These are phyloP conservation scores for Panthera tigris DNA, from an alignment of 2,113 vertebrate genomes.

Conservation along the genomic window DNA sequence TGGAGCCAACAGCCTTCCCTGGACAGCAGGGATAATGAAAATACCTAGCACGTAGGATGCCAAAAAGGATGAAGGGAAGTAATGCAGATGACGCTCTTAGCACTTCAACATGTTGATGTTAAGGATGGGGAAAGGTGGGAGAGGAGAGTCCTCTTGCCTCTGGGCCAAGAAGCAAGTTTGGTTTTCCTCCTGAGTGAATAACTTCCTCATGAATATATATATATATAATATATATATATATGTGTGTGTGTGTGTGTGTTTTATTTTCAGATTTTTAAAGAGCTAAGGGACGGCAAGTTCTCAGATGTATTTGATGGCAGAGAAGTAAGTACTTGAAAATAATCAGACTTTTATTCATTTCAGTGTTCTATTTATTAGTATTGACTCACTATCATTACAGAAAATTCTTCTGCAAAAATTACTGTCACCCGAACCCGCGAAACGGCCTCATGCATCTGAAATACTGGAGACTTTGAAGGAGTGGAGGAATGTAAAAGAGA, in stretches of 20 bases:
- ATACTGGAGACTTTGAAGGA: slow-evolving; percentile 51
- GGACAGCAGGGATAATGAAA: neutral
- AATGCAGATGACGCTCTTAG: neutral
- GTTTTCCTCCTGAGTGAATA: slow-evolving; percentile 23
- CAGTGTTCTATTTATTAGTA: neutral
- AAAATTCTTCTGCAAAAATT: slow-evolving; percentile 50
- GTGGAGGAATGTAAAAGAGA: neutral
- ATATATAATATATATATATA: neutral
- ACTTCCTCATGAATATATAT: slow-evolving; percentile 3
- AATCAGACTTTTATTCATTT: slow-evolving; percentile 16
- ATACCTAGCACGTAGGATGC: neutral
- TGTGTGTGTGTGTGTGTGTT: neutral
- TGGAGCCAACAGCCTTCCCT: neutral
- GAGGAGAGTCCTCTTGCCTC: neutral
- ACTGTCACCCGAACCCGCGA: slow-evolving; percentile 14
- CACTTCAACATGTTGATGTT: neutral
- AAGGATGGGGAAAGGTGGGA: neutral
- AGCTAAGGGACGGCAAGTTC: neutral
- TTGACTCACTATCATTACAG: slow-evolving; percentile 71
- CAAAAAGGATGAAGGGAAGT: neutral
- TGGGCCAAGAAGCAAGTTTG: neutral
- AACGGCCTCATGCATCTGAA: slow-evolving; percentile 31
- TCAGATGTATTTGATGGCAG: neutral
- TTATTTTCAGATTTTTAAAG: slow-evolving; percentile 31
- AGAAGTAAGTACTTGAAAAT: slow-evolving; percentile 76